These are phyloP conservation scores for Menura novaehollandiae DNA, from an alignment of 2,113 vertebrate genomes.

Conservation along the genomic window DNA sequence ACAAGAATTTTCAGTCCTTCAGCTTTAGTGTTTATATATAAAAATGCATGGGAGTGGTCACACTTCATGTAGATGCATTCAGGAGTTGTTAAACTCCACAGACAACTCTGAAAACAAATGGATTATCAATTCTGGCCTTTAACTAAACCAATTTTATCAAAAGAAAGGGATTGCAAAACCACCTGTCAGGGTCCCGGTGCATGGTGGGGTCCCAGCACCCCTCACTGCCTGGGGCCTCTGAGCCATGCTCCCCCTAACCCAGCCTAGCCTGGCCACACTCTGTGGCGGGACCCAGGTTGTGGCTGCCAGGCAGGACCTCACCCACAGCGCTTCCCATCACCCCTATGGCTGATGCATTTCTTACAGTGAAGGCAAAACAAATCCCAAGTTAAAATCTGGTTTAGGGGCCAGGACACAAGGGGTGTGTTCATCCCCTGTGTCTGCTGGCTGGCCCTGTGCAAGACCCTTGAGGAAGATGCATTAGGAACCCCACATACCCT, in stretches of 20 bases:
- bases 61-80: accelerated
- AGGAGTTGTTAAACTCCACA: not conserved
- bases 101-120: not conserved
- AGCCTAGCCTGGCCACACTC: no score
- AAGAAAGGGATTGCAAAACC: not conserved
- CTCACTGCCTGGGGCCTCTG: accelerated
- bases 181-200: not conserved
- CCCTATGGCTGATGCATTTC: not conserved
- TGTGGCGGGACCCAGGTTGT: not conserved
- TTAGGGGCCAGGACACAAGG: accelerated
- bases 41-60: not conserved
- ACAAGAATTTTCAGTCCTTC: not conserved
- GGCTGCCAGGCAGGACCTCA: not conserved
- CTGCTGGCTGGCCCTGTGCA: not conserved
- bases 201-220: accelerated
- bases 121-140: not conserved
- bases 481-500: not conserved
- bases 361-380: not conserved
- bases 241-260: accelerated
- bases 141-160: not conserved
- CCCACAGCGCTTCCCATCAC: not conserved
- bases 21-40: not conserved
- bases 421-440: accelerated
- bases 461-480: no score
- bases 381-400: not conserved